Evolutionary conservation across 2,888 invertebrate genomes (phyloP).

Genomic region (Apamea epomidion): DNA sequence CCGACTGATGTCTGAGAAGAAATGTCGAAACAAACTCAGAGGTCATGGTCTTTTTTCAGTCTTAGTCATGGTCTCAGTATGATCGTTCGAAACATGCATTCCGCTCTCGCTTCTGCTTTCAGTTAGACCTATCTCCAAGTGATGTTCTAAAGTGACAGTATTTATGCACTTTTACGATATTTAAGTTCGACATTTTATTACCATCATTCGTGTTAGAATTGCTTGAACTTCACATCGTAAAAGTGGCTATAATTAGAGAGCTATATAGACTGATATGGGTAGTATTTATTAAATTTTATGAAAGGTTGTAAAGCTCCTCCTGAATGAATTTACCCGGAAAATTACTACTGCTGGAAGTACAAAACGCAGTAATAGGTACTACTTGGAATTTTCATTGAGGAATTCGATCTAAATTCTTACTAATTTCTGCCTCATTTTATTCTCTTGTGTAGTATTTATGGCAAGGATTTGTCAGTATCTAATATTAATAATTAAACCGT

Average conservation of each 20-base stretch:
- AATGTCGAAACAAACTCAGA: no score
- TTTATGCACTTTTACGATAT: slow-evolving; percentile 42
- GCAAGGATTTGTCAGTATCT: not conserved
- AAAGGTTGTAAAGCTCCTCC: not conserved
- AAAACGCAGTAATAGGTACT: not conserved
- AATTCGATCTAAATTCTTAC: not conserved
- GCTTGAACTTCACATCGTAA: slow-evolving; percentile 50
- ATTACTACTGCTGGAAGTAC: not conserved
- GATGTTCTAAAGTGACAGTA: slow-evolving; percentile 23
- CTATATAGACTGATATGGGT: slow-evolving; percentile 2
- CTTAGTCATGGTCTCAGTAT: no score
- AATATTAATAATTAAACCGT: not conserved
- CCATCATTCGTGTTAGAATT: slow-evolving; percentile 42
- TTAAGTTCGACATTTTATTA: slow-evolving; percentile 48
- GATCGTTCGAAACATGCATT: not conserved
- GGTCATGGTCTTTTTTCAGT: no score
- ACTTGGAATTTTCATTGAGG: not conserved
- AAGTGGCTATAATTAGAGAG: slow-evolving; percentile 28
- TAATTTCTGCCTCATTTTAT: not conserved
- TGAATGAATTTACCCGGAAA: not conserved
- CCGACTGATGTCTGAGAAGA: no score
- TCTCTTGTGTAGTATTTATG: not conserved
- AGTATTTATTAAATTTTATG: slow-evolving; percentile 37
- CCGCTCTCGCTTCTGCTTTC: not conserved
- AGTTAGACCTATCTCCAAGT: not conserved